Evolutionary conservation across 1,140 invertebrate species (phyloP), one percentile per base, ranked within the genome.

Genomic region (Pogonomyrmex barbatus): DNA sequence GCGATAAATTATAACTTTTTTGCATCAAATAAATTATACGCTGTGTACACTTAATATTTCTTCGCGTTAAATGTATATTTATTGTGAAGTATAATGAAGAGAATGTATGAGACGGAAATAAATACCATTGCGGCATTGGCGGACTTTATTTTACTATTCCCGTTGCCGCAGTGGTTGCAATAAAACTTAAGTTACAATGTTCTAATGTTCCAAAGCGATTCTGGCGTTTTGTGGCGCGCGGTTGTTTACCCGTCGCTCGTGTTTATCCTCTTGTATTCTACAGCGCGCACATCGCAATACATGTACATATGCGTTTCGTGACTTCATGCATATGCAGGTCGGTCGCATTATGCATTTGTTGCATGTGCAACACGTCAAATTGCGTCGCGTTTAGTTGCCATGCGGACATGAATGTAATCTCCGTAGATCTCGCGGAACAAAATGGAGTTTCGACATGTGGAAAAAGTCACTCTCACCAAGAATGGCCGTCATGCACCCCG

Each of bases 341-440:
- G 60, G 82, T 84, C 87, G 70, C 87, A 88, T 90, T 85, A 88
- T 88, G 87, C 89, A 90, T 89, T 88, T 90, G 91, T 90, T 82
- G 88, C 87, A 86, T 90, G 86, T 90, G 86, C 73, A 42, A 65
- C 52, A 45, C 56, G 67, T 78, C 84, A 89, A 87, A 75, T 79
- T 85, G 86, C 65, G 56, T 77, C 87, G 47, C 62, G 47, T 79
- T 67, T 60, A 45, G 63, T 70, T 81, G 65, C 62, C 4, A 68
- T 68, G 62, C 47, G 47, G 45, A 39, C 54, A 39, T 52, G 54
- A 58, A 71, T 47, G 67, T 73, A 60, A 82, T 73, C 79, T 73
- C 54, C 52, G 68, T 73, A 50, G 54, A 82, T 71, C 42, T 82
- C 79, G 42, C 42, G 6, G 17, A 33, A 24, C 42, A 47, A 60